A percentile compares a stretch with the other conserved stretches of the same genome.
phyloP scores from a whole-genome alignment of 2,888 invertebrate genomes.

The Luffia ferchaultella region DNA sequence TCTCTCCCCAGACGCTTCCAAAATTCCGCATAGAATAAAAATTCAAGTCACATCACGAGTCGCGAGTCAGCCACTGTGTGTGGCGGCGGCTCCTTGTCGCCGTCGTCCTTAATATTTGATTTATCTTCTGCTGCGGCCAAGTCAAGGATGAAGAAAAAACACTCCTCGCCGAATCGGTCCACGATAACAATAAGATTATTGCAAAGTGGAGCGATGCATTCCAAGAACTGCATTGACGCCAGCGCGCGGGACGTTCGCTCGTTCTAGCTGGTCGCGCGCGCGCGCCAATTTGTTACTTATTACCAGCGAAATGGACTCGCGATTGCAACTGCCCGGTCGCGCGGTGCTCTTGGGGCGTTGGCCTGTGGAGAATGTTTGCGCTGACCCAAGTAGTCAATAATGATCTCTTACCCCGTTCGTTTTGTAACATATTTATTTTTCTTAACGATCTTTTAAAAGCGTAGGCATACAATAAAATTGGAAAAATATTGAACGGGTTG shows the following conservation, averaged over 20 bases:
- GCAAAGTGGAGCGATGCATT: slow-evolving; percentile 58
- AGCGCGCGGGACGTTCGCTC: slow-evolving; percentile 32
- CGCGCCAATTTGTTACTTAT: background rate
- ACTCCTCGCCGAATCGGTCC: slow-evolving; percentile 33
- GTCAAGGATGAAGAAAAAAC: slow-evolving; percentile 25
- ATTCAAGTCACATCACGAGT: slow-evolving; percentile 14
- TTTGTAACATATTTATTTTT: slow-evolving; percentile 2
- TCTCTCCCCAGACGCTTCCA: too few species aligned
- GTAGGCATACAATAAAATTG: too few species aligned
- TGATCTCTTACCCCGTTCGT: slow-evolving; percentile 51
- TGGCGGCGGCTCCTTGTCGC: slow-evolving; percentile 6
- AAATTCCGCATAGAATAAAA: slow-evolving; percentile 8
- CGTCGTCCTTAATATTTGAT: slow-evolving; percentile 15
- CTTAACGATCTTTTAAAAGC: background rate
- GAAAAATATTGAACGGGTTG: too few species aligned
- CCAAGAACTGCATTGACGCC: slow-evolving; percentile 56
- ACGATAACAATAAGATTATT: slow-evolving; percentile 44
- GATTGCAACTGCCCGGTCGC: background rate
- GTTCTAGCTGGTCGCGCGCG: background rate
- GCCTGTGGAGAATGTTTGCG: slow-evolving; percentile 59
- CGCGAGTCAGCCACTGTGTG: slow-evolving; percentile 15
- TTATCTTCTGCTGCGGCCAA: slow-evolving; percentile 9
- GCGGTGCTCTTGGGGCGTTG: slow-evolving; percentile 41
- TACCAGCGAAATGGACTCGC: background rate
- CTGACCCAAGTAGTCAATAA: slow-evolving; percentile 61